phyloP scores from a whole-genome alignment of 2,888 invertebrate genomes.

The Fragum fragum region DNA sequence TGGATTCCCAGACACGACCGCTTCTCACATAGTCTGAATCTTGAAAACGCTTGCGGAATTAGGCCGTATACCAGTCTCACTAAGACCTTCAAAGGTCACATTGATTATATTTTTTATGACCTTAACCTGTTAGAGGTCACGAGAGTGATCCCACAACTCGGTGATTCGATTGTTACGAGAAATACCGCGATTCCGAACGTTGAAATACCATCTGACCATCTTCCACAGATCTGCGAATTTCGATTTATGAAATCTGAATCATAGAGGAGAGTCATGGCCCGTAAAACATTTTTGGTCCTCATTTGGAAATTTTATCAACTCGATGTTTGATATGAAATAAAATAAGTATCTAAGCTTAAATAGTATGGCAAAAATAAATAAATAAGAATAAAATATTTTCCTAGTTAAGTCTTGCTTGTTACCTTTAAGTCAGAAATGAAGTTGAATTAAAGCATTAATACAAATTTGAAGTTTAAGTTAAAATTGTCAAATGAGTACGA shows the following conservation, averaged over 20 bases:
- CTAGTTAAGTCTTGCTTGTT: no score
- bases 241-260: not conserved
- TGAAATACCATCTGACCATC: conserved; percentile 9
- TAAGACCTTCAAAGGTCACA: not conserved
- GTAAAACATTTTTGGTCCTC: no score
- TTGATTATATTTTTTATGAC: conserved; percentile 17
- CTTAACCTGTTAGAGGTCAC: conserved; percentile 12
- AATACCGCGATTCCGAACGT: not conserved
- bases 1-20: not conserved
- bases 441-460: no score
- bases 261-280: no score
- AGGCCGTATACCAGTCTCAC: conserved; percentile 4
- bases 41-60: conserved; percentile 9
- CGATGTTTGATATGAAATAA: no score
- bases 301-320: no score
- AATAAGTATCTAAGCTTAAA: no score
- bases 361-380: no score
- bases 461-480: no score
- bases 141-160: conserved; percentile 2
- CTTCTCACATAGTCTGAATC: not conserved
- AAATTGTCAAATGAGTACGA: no score
- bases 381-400: no score
- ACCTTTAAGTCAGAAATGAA: no score
- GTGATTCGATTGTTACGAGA: conserved; percentile 2
- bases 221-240: conserved; percentile 15